These are phyloP conservation scores for Bombus vancouverensis DNA, from an alignment of 1,140 invertebrate genomes.

Conservation along the genomic window DNA sequence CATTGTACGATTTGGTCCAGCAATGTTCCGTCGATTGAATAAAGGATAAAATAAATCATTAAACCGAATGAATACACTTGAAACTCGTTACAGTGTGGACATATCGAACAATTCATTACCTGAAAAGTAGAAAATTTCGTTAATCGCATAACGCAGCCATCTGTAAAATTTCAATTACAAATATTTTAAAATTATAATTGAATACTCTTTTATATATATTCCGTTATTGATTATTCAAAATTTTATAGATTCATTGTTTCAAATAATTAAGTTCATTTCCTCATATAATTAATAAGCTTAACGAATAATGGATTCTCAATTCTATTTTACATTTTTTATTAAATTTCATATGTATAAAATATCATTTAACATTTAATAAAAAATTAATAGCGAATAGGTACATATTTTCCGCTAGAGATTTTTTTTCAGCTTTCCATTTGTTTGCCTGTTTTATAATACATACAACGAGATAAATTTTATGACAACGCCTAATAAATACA, in stretches of 20 bases:
- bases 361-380: background rate
- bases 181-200: background rate
- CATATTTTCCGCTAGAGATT: background rate
- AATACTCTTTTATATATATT: background rate
- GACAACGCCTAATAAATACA: background rate
- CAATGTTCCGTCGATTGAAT: background rate
- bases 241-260: background rate
- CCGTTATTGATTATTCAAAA: too few relatives aligned
- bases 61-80: background rate
- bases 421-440: background rate
- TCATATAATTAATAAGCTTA: background rate
- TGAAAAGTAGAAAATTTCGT: background rate
- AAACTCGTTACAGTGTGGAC: constrained; percentile 3
- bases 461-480: background rate
- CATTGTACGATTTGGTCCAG: background rate
- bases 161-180: constrained; percentile 10
- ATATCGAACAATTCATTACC: background rate
- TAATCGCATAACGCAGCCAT: background rate
- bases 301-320: background rate
- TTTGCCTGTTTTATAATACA: too few relatives aligned
- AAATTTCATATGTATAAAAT: background rate
- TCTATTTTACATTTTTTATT: background rate
- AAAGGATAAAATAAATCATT: background rate
- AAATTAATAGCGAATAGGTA: background rate
- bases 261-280: background rate